Evolutionary conservation across 2,888 invertebrate genomes (phyloP).

Genomic region (Erannis defoliaria): DNA sequence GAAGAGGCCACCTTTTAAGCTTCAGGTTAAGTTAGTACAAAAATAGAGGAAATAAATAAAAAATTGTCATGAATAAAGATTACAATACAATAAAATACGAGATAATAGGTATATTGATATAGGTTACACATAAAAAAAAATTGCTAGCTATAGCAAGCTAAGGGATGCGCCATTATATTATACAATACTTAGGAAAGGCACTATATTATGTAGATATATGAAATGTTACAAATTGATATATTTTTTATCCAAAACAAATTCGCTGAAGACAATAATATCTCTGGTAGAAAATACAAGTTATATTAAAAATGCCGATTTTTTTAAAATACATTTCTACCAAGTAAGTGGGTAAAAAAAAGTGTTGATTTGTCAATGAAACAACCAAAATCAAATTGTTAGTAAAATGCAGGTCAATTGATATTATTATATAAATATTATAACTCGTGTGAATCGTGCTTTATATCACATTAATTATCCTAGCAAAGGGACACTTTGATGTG

Average conservation of each 20-base stretch:
- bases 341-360: background rate
- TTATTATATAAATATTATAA: constrained; percentile 1
- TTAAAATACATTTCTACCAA: background rate
- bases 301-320: background rate
- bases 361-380: background rate
- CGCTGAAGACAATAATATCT: background rate
- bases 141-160: constrained; percentile 7
- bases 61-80: constrained; percentile 22
- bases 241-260: background rate
- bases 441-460: constrained; percentile 11
- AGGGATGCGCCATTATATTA: constrained; percentile 1
- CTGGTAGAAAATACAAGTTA: background rate
- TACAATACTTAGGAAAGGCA: constrained; percentile 31
- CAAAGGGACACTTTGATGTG: constrained; percentile 20
- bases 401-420: background rate
- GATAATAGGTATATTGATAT: no score
- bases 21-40: constrained; percentile 18
- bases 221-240: background rate
- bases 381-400: background rate
- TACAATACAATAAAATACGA: background rate
- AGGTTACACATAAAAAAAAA: no score
- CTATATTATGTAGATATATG: constrained; percentile 8
- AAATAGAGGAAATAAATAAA: constrained; percentile 20
- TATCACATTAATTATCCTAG: constrained; percentile 28
- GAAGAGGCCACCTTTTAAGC: constrained; percentile 22